Base-by-base conservation (phyloP, 1,140 invertebrate genomes). In the Orius insidiosus region DNA sequence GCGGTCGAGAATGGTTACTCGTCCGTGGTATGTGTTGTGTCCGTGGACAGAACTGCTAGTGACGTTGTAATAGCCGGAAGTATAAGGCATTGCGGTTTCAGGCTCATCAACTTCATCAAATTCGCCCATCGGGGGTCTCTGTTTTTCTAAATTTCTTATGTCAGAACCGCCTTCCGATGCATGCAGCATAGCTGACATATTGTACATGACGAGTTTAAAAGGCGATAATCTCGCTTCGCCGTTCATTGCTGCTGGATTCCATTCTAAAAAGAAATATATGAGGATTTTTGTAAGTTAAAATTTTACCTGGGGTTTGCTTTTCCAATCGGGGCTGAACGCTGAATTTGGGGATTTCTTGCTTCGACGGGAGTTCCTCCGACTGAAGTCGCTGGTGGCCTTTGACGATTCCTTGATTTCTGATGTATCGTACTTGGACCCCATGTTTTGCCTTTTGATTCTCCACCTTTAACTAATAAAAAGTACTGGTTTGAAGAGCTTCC, bases 371-470 rank as follows among this genome's bases (percentile, higher is more conserved):
- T 51, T 41, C 56, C 14, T 58, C 62, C 52, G 56, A 57, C 50
- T 58, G 48, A 7, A 66, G 63, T 14, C 58, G 42, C 46, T 59
- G 46, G 56, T 54, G 32, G 14, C 9, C 46, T 24, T 7, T 13
- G 15, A 15, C n/a, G 11, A 11, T 46, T 35, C 24, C 13, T 45
- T 31, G 35, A 16, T 33, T 85, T n/a, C 66, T 92, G 85, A 62
- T 89, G 85, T 31, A 81, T 74, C 39, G 87, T 88, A 54, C 86
- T 92, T 51, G 90, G 90, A 52, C 92, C 90, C 90, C 92, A 95
- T 15, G 92, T 96, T 69, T 94, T 93, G 61, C 89, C 89, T 68
- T 96, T 95, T 52, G 87, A 82, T 59, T 87, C 88, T 67, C 90
- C 89, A 38, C 84, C 79, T 44, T 86, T 84, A 66, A 86, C 80